Evolutionary conservation across 2,888 invertebrate species (phyloP).

Genomic region (Drosophila parthenogenetica): DNA sequence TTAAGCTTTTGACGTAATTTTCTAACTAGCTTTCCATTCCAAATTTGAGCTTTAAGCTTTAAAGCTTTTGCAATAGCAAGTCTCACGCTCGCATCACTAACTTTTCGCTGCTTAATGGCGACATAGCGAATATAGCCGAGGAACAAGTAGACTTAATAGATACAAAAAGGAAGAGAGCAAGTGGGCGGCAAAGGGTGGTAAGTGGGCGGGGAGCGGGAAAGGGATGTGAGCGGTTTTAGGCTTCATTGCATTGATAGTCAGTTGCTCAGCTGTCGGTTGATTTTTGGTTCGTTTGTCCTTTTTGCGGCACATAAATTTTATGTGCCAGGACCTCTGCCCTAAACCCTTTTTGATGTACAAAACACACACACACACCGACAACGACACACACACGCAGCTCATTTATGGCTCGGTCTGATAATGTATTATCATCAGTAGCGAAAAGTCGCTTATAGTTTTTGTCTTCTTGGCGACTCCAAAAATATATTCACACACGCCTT

Average conservation of each 20-base stretch:
- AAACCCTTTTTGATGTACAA: slow-evolving; percentile 56
- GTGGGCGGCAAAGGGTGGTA: background rate
- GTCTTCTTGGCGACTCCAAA: slow-evolving; percentile 31
- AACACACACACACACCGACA: slow-evolving; percentile 19
- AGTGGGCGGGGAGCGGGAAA: background rate
- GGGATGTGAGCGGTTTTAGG: slow-evolving; percentile 26
- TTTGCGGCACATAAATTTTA: slow-evolving; percentile 74
- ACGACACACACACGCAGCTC: slow-evolving; percentile 34
- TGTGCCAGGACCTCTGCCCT: slow-evolving; percentile 46
- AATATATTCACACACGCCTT: slow-evolving; percentile 39
- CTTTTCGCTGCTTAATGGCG: slow-evolving; percentile 10
- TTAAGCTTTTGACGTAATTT: no score
- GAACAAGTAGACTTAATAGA: slow-evolving; percentile 26
- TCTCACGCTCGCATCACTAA: slow-evolving; percentile 24
- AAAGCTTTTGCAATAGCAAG: background rate
- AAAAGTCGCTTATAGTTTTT: slow-evolving; percentile 52
- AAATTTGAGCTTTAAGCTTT: slow-evolving; percentile 3
- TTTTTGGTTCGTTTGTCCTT: slow-evolving; percentile 60
- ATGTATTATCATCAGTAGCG: slow-evolving; percentile 53
- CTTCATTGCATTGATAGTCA: slow-evolving; percentile 68
- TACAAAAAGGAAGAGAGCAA: background rate
- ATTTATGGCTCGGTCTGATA: slow-evolving; percentile 59
- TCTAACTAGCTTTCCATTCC: no score
- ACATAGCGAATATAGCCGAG: slow-evolving; percentile 13
- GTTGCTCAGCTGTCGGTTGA: slow-evolving; percentile 66